Conservation (phyloP, 1,140 invertebrate species). For the Aphelenchoides besseyi region DNA sequence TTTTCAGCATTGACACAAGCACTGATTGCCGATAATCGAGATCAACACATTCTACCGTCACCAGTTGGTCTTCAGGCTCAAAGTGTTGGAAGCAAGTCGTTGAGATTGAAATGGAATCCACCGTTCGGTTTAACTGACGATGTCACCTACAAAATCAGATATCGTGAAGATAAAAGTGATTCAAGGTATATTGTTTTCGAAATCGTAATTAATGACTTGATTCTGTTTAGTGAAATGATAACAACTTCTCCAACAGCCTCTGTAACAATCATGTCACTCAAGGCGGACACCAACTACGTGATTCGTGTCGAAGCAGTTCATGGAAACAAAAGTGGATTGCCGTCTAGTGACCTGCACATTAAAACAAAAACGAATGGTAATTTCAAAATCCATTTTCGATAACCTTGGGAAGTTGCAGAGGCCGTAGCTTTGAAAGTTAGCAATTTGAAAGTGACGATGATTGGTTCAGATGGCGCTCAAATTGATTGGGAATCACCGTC, state of each 20-base stretch:
- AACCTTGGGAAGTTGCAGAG: constrained; percentile 28
- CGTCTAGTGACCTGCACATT: constrained; percentile 30
- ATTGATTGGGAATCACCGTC: constrained; percentile 40
- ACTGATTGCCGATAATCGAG: background rate
- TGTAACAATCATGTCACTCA: constrained; percentile 24
- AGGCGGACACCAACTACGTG: constrained; percentile 34
- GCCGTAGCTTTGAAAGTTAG: constrained; percentile 25
- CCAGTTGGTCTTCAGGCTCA: constrained; percentile 11
- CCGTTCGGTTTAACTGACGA: constrained; percentile 27
- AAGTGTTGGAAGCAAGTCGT: background rate
- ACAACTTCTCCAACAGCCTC: constrained; percentile 28
- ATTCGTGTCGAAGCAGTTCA: constrained; percentile 39
- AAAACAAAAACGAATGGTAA: constrained; percentile 33
- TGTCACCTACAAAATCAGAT: constrained; percentile 35
- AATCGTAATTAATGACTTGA: constrained; percentile 9
- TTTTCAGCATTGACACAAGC: constrained; percentile 19
- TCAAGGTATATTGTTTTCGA: background rate
- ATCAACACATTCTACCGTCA: background rate
- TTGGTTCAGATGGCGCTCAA: constrained; percentile 41
- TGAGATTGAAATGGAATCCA: constrained; percentile 44
- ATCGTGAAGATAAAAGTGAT: constrained; percentile 36
- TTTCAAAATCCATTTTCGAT: background rate
- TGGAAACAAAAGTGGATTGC: constrained; percentile 23
- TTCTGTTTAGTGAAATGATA: constrained; percentile 41
- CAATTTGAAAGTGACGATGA: constrained; percentile 40